These are phyloP conservation scores for Amphiprion percula DNA, from an alignment of 2,113 vertebrate species.

Conservation along the genomic window DNA sequence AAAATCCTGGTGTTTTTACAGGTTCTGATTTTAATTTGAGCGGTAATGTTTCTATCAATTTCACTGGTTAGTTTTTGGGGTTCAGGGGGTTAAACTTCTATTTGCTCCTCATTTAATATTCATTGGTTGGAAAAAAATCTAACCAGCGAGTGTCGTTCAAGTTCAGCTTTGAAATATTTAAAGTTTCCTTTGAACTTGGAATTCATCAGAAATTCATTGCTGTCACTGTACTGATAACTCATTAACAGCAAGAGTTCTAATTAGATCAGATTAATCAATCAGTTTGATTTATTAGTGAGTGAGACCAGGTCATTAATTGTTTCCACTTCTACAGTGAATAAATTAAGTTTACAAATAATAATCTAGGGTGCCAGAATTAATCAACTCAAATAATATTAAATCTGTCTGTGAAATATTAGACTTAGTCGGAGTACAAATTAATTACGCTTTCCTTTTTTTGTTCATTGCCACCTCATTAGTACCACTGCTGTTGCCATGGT, in stretches of 20 bases:
- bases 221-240: neutral
- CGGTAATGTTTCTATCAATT: no score
- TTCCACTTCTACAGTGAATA: constrained; percentile 11
- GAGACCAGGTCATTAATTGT: constrained; percentile 21
- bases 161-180: neutral
- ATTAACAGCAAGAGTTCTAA: constrained; percentile 18
- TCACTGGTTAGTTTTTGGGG: no score
- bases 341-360: constrained; percentile 3
- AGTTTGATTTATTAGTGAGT: constrained; percentile 38
- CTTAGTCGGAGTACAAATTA: neutral
- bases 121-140: neutral
- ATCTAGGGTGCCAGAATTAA: constrained; percentile 6
- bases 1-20: no score
- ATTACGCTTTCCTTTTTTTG: neutral
- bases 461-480: neutral
- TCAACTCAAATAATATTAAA: neutral
- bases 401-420: neutral
- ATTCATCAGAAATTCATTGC: constrained; percentile 30
- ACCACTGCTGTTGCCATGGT: neutral
- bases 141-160: neutral
- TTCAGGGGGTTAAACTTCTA: no score
- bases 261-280: constrained; percentile 41
- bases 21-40: no score
- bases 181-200: neutral
- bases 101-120: neutral